These are phyloP conservation scores for Holothuria glaberrima DNA, from an alignment of 35 echinoderm and acorn worm species.

Conservation along the genomic window DNA sequence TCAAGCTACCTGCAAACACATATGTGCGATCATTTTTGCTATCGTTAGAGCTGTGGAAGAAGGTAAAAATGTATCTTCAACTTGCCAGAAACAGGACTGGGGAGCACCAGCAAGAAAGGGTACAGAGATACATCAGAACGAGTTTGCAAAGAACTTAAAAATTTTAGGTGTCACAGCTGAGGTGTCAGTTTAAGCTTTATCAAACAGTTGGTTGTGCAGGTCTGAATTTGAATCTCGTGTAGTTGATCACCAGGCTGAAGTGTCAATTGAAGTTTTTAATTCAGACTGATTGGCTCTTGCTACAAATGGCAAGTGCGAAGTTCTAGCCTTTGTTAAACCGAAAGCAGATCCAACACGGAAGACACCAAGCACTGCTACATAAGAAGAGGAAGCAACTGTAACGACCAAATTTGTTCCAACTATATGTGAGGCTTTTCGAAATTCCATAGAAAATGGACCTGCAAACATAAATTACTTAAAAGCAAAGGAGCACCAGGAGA, in stretches of 20 bases:
- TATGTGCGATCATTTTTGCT: slow-evolving; percentile 61
- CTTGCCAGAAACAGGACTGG: slow-evolving; percentile 59
- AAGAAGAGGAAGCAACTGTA: slow-evolving; percentile 8
- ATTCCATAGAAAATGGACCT: neutral
- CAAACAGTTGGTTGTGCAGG: too few relatives aligned
- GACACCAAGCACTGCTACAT: neutral
- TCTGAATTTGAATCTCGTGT: too few relatives aligned
- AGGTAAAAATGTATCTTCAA: slow-evolving; percentile 56
- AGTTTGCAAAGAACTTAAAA: slow-evolving; percentile 70
- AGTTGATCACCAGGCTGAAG: slow-evolving; percentile 39
- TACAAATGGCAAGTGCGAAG: slow-evolving; percentile 69
- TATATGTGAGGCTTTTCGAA: slow-evolving; percentile 22
- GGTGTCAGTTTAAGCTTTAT: too few relatives aligned
- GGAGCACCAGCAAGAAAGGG: slow-evolving; percentile 63
- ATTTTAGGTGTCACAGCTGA: too few relatives aligned
- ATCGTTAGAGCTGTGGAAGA: slow-evolving; percentile 65
- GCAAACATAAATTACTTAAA: neutral
- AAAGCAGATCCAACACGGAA: slow-evolving; percentile 1
- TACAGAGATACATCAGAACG: slow-evolving; percentile 40
- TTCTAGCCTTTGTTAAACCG: slow-evolving; percentile 23
- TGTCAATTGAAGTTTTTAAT: slow-evolving; percentile 6
- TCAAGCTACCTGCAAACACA: slow-evolving; percentile 77
- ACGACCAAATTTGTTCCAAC: slow-evolving; percentile 20
- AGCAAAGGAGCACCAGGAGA: slow-evolving; percentile 45
- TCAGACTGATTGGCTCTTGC: slow-evolving; percentile 35